phyloP scores from a whole-genome alignment of 2,797 vertebrate species.

The Paguma larvata region DNA sequence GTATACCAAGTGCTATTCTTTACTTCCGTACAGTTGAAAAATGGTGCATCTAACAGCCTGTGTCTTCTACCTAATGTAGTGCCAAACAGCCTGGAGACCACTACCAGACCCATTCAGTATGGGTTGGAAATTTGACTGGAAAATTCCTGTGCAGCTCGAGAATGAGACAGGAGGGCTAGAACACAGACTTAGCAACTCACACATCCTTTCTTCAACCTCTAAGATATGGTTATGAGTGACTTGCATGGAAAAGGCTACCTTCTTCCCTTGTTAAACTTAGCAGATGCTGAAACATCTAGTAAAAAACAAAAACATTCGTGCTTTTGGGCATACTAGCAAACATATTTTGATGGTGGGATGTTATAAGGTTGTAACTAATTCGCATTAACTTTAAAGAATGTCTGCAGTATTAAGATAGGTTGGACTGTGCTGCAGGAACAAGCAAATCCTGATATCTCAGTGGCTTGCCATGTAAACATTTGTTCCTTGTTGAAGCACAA shows the following conservation, averaged over 20 bases:
- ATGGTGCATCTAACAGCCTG: not conserved
- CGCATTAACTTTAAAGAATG: slow-evolving; percentile 37
- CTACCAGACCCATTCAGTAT: not conserved
- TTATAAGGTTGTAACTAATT: slow-evolving; percentile 65
- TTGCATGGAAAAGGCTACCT: not conserved
- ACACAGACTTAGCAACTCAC: not conserved
- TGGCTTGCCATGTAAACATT: not conserved
- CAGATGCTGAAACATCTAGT: not conserved
- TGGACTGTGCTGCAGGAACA: not conserved
- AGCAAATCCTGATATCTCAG: not conserved
- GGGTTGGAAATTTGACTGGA: not conserved
- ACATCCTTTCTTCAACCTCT: not conserved
- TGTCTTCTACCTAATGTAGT: not conserved
- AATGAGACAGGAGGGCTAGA: not conserved
- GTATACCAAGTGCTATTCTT: not conserved
- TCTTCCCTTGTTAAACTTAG: slow-evolving; percentile 9
- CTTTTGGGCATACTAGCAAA: slow-evolving; percentile 25
- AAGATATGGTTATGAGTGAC: not conserved
- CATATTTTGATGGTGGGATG: slow-evolving; percentile 25
- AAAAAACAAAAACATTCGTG: not conserved
- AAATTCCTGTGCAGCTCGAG: slow-evolving; percentile 20
- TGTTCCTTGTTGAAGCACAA: slow-evolving; percentile 5
- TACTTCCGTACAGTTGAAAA: not conserved
- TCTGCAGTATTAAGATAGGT: not conserved
- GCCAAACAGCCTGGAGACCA: not conserved